Percentiles rank a stretch among this genome's conserved stretches.
phyloP scores from a whole-genome alignment of 2,113 vertebrate genomes.

The Vicugna pacos region DNA sequence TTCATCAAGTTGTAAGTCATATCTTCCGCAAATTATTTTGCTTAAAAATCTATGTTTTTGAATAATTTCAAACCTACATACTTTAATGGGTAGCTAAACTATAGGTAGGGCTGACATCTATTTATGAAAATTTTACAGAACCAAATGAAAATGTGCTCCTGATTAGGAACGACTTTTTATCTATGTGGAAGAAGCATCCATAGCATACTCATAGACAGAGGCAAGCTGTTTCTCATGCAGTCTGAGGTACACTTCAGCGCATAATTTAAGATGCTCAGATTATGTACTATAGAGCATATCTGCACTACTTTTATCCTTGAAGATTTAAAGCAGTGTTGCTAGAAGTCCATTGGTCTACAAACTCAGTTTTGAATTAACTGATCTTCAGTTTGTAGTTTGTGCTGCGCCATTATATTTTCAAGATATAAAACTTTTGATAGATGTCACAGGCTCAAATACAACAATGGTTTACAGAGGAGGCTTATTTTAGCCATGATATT shows the following conservation, averaged over 20 bases:
- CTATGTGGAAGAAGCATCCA: background rate
- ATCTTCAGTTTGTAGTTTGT: slow-evolving; percentile 4
- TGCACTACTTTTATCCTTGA: background rate
- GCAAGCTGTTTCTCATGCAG: background rate
- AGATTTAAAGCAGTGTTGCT: background rate
- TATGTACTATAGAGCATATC: background rate
- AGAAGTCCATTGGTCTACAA: background rate
- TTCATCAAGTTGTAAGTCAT: slow-evolving; percentile 19
- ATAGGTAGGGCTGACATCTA: background rate
- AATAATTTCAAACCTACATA: background rate
- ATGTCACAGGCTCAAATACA: slow-evolving; percentile 39
- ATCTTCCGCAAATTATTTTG: slow-evolving; percentile 51
- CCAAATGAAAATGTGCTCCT: background rate
- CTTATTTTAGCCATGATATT: slow-evolving; percentile 11
- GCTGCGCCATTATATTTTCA: slow-evolving; percentile 6
- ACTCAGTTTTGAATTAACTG: slow-evolving; percentile 19
- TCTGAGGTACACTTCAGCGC: background rate
- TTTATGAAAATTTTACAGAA: slow-evolving; percentile 43
- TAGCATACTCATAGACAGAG: background rate
- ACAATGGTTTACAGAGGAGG: background rate
- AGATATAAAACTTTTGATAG: slow-evolving; percentile 7
- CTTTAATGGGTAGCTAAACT: background rate
- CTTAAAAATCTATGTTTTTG: slow-evolving; percentile 21
- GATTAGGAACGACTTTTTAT: background rate
- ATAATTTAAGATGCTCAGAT: background rate